Conservation (phyloP, 2,113 vertebrate species). For the Xerus inauris region DNA sequence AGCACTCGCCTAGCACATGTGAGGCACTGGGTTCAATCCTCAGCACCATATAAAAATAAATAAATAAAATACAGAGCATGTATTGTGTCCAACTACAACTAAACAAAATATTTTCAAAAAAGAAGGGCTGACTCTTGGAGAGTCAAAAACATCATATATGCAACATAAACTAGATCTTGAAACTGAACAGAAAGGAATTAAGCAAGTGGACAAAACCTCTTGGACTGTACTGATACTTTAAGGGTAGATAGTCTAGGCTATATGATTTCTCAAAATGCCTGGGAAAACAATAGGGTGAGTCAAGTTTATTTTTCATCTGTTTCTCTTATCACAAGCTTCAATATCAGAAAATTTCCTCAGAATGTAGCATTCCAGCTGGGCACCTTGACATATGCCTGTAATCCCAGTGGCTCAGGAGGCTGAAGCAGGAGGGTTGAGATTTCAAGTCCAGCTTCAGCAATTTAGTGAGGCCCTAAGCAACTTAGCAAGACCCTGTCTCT, state of each 20-base stretch:
- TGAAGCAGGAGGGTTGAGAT: no score
- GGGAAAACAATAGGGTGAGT: neutral
- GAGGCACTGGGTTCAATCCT: no score
- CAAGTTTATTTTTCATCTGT: neutral
- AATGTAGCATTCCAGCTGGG: neutral
- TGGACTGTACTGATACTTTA: neutral
- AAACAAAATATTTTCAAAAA: no score
- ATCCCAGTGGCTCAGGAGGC: no score
- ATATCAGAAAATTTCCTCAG: neutral
- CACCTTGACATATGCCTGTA: no score
- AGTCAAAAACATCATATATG: neutral
- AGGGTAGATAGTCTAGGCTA: neutral
- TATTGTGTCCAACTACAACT: no score
- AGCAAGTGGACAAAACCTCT: neutral
- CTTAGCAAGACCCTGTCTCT: no score
- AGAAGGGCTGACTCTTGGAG: neutral
- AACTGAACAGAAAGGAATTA: neutral
- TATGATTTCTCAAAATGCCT: constrained; percentile 2
- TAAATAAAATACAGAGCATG: no score
- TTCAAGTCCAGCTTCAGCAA: no score
- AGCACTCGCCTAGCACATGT: no score
- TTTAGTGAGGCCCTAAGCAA: no score
- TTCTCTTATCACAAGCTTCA: neutral
- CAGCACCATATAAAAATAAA: no score
- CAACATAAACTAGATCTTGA: neutral